Percentiles rank a stretch among this genome's conserved stretches.
Conservation (phyloP, 2,797 vertebrate species). For the Okamejei kenojei region DNA sequence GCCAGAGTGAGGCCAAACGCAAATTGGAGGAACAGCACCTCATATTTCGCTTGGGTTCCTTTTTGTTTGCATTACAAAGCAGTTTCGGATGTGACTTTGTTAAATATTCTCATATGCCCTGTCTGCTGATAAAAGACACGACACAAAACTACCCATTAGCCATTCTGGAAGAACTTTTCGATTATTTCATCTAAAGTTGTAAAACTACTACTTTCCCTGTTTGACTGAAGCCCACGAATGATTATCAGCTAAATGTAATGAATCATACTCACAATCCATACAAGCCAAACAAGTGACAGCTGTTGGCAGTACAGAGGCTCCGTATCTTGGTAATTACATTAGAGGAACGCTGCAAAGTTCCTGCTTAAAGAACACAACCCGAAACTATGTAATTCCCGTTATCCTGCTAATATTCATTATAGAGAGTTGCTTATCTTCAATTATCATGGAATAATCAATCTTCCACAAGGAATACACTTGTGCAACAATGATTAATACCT, state of each 20-base stretch:
- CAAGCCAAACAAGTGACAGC: background rate
- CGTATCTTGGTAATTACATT: background rate
- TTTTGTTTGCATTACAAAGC: background rate
- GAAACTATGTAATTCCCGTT: background rate
- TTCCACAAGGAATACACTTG: background rate
- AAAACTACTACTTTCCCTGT: background rate
- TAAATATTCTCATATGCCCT: background rate
- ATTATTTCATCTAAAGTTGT: background rate
- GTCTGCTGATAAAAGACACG: background rate
- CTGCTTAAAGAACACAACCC: background rate
- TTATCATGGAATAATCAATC: background rate
- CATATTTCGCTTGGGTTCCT: too few species aligned
- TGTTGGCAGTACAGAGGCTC: background rate
- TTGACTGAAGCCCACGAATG: background rate
- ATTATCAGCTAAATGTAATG: slow-evolving; percentile 17
- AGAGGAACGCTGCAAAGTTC: background rate
- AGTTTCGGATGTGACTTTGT: background rate
- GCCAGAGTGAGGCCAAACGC: too few species aligned
- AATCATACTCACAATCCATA: background rate
- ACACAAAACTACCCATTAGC: background rate
- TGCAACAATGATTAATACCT: background rate
- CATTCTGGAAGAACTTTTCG: background rate
- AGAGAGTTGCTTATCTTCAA: background rate
- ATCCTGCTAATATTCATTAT: slow-evolving; percentile 8
- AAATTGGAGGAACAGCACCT: too few species aligned